Base-by-base conservation (phyloP, 2,797 vertebrate species). In the Peromyscus eremicus region DNA sequence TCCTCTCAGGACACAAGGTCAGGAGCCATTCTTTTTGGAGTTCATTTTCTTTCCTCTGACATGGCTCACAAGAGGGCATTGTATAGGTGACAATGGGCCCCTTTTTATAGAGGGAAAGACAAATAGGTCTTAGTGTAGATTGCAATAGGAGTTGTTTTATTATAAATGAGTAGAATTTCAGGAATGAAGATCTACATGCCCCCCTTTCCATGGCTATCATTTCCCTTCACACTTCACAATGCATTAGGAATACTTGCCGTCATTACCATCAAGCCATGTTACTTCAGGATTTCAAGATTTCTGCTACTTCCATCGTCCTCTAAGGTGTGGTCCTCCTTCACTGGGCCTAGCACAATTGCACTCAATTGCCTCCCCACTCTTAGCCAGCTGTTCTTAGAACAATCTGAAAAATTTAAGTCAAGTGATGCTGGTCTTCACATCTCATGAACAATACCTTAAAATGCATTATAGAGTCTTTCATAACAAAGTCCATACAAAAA, bases 91-190 rank as follows among this genome's bases (percentile, higher is more conserved):
- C 4, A 12, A 40, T 37, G 23, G 60, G n/a, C n/a, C 21, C 95
- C 37, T 95, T 83, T 88, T 85, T 40, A 81, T 16, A 82, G 11
- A 91, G 34, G 19, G 62, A 37, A 83, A 76, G 62, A 75, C 40
- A 46, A 87, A 13, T 73, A 94, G 89, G 70, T 92, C 17, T 17
- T 79, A 25, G 12, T 80, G 13, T 52, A 76, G 43, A 60, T 37
- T 46, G 16, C 1, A 92, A 27, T 16, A 89, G 77, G 40, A 84
- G 34, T 49, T 6, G 90, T 34, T 82, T 92, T n/a, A 9, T 71
- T 94, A 19, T 75, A 89, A 73, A 73, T 82, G 49, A 43, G 29
- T 21, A 93, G 43, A 75, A 71, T 32, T 94, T 93, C 68, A 32
- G 83, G 1, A 89, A 70, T 92, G 62, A 85, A 91, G 34, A 92